These are phyloP conservation scores for Dasypogon diadema DNA, from an alignment of 2,888 invertebrate genomes.

Conservation along the genomic window DNA sequence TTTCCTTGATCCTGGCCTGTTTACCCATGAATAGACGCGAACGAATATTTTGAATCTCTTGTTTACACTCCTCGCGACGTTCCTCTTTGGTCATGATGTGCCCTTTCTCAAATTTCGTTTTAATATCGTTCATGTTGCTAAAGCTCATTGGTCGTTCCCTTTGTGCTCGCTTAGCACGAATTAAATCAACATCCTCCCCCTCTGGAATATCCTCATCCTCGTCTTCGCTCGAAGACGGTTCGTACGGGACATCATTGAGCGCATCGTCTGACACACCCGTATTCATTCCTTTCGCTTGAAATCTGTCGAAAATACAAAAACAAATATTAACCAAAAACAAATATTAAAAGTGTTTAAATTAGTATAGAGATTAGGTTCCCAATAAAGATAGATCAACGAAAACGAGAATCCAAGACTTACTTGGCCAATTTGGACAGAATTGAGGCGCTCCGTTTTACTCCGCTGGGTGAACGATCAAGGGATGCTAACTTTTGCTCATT, in stretches of 20 bases:
- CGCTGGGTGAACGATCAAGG: slow-evolving; percentile 51
- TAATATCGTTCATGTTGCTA: slow-evolving; percentile 86
- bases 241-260: slow-evolving; percentile 79
- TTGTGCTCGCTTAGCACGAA: slow-evolving; percentile 72
- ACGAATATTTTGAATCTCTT: slow-evolving; percentile 88
- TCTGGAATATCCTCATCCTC: slow-evolving; percentile 68
- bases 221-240: slow-evolving; percentile 70
- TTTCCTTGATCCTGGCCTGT: slow-evolving; percentile 90
- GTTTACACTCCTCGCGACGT: slow-evolving; percentile 84
- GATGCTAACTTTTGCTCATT: slow-evolving; percentile 60
- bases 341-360: background rate
- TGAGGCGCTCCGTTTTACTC: slow-evolving; percentile 77
- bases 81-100: slow-evolving; percentile 73
- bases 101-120: slow-evolving; percentile 84
- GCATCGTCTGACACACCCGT: slow-evolving; percentile 82
- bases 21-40: slow-evolving; percentile 89
- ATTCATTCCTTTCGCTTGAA: slow-evolving; percentile 86
- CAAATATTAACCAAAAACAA: slow-evolving; percentile 54
- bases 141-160: slow-evolving; percentile 84
- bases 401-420: slow-evolving; percentile 71
- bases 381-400: slow-evolving; percentile 42
- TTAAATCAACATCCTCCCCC: slow-evolving; percentile 73
- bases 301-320: slow-evolving; percentile 69
- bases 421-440: slow-evolving; percentile 85
- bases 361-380: slow-evolving; percentile 7